Evolutionary conservation across 1,140 invertebrate genomes (phyloP), one percentile per base, ranked within the genome.

Genomic region (Drosophila jambulina): DNA sequence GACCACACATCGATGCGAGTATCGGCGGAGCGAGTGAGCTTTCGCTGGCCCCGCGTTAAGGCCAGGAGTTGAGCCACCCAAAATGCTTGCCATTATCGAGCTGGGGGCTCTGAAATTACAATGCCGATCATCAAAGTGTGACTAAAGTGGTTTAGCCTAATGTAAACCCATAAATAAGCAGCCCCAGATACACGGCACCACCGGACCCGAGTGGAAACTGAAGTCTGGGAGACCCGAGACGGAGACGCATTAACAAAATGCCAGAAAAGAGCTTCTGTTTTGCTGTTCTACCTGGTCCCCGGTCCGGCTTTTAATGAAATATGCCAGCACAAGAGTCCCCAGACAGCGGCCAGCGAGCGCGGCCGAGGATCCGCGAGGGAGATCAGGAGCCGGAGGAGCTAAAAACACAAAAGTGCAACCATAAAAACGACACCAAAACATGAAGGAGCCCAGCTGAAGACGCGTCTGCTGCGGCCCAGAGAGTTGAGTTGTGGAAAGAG

Each of bases 71-170:
- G 48, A 68, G 72, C 72, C 80, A 87, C 71, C 83, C 80, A 86
- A 86, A 87, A 87, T 83, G 80, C 59, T 86, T 76, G 82, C 82
- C 85, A 88, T 88, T 88, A 88, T 83, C 80, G 17, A n/a, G 29
- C 23, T 2, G 21, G 40, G 12, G 49, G 25, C 19, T 42, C 45
- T 23, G 27, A 68, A 76, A 82, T 71, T 77, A 86, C 85, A 88
- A 90, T 88, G 85, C 81, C 80, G 85, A 90, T 91, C 76, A 91
- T 91, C 86, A 91, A 91, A 91, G 90, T 91, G 90, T 91, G 90
- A 91, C 90, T 91, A 91, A 91, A 91, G 79, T 91, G 90, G 90
- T 91, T 91, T 91, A 91, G 90, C 90, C 90, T 91, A 91, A 91
- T 91, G 90, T 91, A 91, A 91, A 90, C 85, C 90, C 90, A 91